phyloP scores from a whole-genome alignment of 2,888 invertebrate species.

The Conops quadrifasciatus region DNA sequence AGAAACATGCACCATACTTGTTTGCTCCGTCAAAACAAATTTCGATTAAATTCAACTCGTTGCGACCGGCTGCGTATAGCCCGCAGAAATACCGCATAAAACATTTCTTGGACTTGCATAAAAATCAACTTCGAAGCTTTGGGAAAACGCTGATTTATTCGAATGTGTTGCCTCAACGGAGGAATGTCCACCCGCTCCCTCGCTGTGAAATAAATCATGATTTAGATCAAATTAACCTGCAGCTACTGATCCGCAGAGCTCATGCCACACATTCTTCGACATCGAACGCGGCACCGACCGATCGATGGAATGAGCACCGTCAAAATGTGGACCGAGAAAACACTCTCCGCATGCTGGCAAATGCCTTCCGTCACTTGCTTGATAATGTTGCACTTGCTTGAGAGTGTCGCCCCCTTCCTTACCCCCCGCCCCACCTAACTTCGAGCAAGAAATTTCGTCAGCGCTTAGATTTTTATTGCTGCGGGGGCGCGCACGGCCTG shows the following conservation, averaged over 20 bases:
- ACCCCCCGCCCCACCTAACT: not conserved
- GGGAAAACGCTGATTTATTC: not conserved
- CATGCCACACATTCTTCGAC: not conserved
- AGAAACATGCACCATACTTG: too few relatives aligned
- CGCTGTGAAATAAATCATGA: not conserved
- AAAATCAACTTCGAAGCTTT: not conserved
- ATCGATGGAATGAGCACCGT: too few relatives aligned
- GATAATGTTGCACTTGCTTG: too few relatives aligned
- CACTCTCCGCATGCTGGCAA: too few relatives aligned
- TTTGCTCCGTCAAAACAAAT: too few relatives aligned
- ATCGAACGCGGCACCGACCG: not conserved
- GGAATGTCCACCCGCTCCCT: not conserved
- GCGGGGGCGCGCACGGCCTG: conserved; percentile 14
- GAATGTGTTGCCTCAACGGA: not conserved
- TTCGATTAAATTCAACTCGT: too few relatives aligned
- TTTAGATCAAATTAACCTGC: not conserved
- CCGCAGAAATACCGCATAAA: too few relatives aligned
- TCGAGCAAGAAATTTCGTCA: not conserved
- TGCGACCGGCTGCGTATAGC: too few relatives aligned
- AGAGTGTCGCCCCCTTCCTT: too few relatives aligned
- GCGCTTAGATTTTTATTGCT: conserved; percentile 14
- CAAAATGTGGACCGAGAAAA: too few relatives aligned
- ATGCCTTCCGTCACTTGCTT: too few relatives aligned
- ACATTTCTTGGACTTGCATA: too few relatives aligned
- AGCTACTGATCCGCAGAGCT: conserved; percentile 1